phyloP scores from a whole-genome alignment of 2,888 invertebrate species.

The Eurytoma californica region DNA sequence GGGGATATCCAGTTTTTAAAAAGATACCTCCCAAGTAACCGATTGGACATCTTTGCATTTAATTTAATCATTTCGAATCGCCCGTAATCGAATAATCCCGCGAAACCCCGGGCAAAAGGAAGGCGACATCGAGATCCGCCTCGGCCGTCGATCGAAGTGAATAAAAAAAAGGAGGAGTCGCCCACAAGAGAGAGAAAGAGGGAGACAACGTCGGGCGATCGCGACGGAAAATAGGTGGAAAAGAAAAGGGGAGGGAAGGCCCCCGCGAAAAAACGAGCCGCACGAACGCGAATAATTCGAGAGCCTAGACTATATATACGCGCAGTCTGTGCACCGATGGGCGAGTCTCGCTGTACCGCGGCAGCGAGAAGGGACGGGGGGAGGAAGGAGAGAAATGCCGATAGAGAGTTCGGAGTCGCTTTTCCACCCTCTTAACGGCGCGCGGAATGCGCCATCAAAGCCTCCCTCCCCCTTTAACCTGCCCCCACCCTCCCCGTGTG shows the following conservation, averaged over 20 bases:
- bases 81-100: too few relatives aligned
- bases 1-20: too few relatives aligned
- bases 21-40: too few relatives aligned
- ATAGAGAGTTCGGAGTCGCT: slow-evolving; percentile 50
- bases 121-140: not conserved
- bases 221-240: not conserved
- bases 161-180: not conserved
- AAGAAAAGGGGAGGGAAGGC: not conserved
- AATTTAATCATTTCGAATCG: too few relatives aligned
- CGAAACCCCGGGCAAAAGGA: too few relatives aligned
- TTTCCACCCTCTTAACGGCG: slow-evolving; percentile 54
- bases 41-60: too few relatives aligned
- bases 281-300: slow-evolving; percentile 42
- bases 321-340: slow-evolving; percentile 1
- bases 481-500: not conserved
- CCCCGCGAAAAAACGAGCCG: not conserved
- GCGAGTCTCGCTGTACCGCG: slow-evolving; percentile 20
- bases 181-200: not conserved
- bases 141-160: not conserved
- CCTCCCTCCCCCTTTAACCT: not conserved
- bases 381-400: slow-evolving; percentile 15
- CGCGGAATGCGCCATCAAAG: slow-evolving; percentile 52
- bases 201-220: not conserved
- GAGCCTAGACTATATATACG: slow-evolving; percentile 20
- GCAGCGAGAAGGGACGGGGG: not conserved